These are phyloP conservation scores for Zygogramma bicolorata DNA, from an alignment of 2,888 invertebrate genomes.

Conservation along the genomic window DNA sequence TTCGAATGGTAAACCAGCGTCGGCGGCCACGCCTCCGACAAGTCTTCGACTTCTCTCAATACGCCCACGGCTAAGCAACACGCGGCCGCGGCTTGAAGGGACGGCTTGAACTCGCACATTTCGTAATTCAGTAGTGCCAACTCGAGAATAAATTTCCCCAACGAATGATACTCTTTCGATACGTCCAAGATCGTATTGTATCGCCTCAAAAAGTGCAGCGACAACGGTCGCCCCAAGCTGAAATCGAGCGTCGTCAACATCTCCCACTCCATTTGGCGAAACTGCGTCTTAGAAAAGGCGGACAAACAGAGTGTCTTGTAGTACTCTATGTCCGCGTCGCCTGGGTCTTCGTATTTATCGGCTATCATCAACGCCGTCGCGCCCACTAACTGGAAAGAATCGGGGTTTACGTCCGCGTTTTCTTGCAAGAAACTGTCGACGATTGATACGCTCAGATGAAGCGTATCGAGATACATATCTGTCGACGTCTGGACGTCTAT, in stretches of 20 bases:
- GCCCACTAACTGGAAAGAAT: background rate
- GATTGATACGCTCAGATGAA: background rate
- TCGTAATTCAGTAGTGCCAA: slow-evolving; percentile 84
- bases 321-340: too few relatives aligned
- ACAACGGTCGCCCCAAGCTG: background rate
- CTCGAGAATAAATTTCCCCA: slow-evolving; percentile 92
- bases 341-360: background rate
- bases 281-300: slow-evolving; percentile 75
- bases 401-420: background rate
- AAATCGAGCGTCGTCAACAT: background rate
- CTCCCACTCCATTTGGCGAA: background rate
- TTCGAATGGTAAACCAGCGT: slow-evolving; percentile 82
- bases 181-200: background rate
- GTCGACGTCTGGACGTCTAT: background rate
- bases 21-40: slow-evolving; percentile 76
- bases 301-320: too few relatives aligned
- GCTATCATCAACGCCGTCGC: background rate
- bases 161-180: slow-evolving; percentile 55
- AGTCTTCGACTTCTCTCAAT: slow-evolving; percentile 68
- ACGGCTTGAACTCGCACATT: slow-evolving; percentile 83
- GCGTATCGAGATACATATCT: background rate
- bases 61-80: slow-evolving; percentile 77
- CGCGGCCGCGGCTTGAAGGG: slow-evolving; percentile 85
- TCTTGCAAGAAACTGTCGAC: background rate
- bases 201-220: background rate